A percentile compares a stretch with the other conserved stretches of the same genome.
Conservation (phyloP, 2,888 invertebrate species). For the Apotomis capreana region DNA sequence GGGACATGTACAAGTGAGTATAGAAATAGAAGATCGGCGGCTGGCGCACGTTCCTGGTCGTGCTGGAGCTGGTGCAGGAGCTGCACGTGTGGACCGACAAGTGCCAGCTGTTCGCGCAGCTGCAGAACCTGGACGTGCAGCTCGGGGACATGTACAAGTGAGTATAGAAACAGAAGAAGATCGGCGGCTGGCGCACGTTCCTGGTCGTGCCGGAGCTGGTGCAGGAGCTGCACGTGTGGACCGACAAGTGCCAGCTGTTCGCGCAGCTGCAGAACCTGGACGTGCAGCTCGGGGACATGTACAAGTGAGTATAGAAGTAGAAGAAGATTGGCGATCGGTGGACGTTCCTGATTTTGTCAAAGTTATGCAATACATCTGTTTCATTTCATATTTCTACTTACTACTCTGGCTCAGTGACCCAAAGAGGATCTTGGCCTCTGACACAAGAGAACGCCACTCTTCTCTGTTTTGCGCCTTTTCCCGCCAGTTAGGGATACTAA, state of each 20-base stretch:
- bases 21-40: no score
- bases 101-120: slow-evolving; percentile 94
- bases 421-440: no score
- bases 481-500: no score
- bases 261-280: slow-evolving; percentile 95
- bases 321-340: slow-evolving; percentile 83
- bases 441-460: no score
- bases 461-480: no score
- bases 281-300: slow-evolving; percentile 95
- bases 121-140: slow-evolving; percentile 94
- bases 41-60: slow-evolving; percentile 98
- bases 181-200: slow-evolving; percentile 92
- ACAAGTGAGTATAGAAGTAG: slow-evolving; percentile 87
- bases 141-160: slow-evolving; percentile 98
- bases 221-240: slow-evolving; percentile 98
- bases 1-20: slow-evolving; percentile 96
- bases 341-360: slow-evolving; percentile 99
- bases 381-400: no score
- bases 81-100: slow-evolving; percentile 99
- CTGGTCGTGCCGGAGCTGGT: slow-evolving; percentile 98
- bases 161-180: slow-evolving; percentile 56
- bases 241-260: slow-evolving; percentile 96
- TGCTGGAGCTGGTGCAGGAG: slow-evolving; percentile 97
- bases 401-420: no score
- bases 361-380: slow-evolving; percentile 86